Base-by-base conservation (phyloP, 2,888 invertebrate genomes). In the Netelia fuscicornis region DNA sequence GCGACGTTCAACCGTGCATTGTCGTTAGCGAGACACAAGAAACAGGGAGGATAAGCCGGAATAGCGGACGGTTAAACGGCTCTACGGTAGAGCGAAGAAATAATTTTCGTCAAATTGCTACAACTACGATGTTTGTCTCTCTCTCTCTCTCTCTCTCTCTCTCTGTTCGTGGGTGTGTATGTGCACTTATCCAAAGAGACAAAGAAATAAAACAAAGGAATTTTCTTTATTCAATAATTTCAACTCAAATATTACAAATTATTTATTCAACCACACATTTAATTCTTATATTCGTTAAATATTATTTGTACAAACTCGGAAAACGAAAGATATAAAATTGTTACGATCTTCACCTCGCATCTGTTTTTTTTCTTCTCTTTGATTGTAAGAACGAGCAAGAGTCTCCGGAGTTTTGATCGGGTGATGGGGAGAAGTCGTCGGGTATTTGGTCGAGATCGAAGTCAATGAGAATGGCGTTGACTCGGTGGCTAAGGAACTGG, bases 21-120 rank as follows among this genome's bases (percentile, higher is more conserved):
- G 78, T 82, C 82, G 82, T 82, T 85, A 82, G 71, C 79, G 71
- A 68, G 74, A 54, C 37, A 58, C 44, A 76, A 20, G 54, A 17
- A 13, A 80, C 64, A 60, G 54, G 60, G 42, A 71, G 60, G 82
- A 85, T 85, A 75, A 85, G 71, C 71, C 58, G 23, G 70, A 65
- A 62, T 68, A 13, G 77, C 74, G 65, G 68, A 82, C 64, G 75
- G 44, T 64, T 48, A 42, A 71, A 58, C 58, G 17, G 42, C n/a
- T 37, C 13, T 56, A 71, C 62, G 42, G 44, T 37, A 25, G 60
- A 37, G 58, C 58, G 25, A 71, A 25, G 72, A 71, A 79, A 81
- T 85, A 65, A 85, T 81, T 85, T 81, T 67, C 67, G 42, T 54
- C 23, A 54, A 68, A 77, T 80, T 37, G 37, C 6, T 5, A 37